These are phyloP conservation scores for Phyllotis vaccarum DNA, from an alignment of 2,797 vertebrate genomes.

Conservation along the genomic window DNA sequence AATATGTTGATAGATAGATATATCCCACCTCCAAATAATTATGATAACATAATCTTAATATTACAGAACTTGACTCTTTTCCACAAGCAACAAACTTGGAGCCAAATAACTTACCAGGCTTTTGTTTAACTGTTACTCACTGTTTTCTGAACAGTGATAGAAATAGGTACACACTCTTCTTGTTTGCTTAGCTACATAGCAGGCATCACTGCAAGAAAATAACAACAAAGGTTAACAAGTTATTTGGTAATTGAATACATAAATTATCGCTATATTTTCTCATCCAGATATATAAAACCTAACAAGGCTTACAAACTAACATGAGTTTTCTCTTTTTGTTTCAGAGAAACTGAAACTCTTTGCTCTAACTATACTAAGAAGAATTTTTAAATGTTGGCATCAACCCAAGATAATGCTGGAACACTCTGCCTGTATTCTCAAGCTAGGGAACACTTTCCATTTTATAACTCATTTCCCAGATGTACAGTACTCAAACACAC, in stretches of 20 bases:
- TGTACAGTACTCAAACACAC: slow-evolving; percentile 32
- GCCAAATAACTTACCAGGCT: neutral
- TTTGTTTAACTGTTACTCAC: slow-evolving; percentile 58
- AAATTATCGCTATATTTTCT: slow-evolving; percentile 31
- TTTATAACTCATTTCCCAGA: slow-evolving; percentile 71
- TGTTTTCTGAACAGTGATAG: slow-evolving; percentile 54
- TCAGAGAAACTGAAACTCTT: slow-evolving; percentile 45
- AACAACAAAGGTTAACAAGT: neutral
- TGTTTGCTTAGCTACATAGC: slow-evolving; percentile 54
- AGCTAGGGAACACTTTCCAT: slow-evolving; percentile 60
- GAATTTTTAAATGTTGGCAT: slow-evolving; percentile 60
- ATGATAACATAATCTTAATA: neutral
- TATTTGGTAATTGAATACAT: neutral
- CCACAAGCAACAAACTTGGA: slow-evolving; percentile 1
- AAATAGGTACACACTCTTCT: slow-evolving; percentile 26
- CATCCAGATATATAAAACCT: neutral
- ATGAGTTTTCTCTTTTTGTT: slow-evolving; percentile 44
- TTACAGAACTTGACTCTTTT: neutral
- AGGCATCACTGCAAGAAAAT: slow-evolving; percentile 43
- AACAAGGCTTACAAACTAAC: neutral
- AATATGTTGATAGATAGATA: slow-evolving; percentile 20
- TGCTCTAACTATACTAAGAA: slow-evolving; percentile 20
- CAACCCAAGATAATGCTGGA: slow-evolving; percentile 52
- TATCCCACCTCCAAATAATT: slow-evolving; percentile 44
- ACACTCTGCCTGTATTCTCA: slow-evolving; percentile 64